Evolutionary conservation across 2,797 vertebrate genomes (phyloP).

Genomic region (Halcyon leucocephala): DNA sequence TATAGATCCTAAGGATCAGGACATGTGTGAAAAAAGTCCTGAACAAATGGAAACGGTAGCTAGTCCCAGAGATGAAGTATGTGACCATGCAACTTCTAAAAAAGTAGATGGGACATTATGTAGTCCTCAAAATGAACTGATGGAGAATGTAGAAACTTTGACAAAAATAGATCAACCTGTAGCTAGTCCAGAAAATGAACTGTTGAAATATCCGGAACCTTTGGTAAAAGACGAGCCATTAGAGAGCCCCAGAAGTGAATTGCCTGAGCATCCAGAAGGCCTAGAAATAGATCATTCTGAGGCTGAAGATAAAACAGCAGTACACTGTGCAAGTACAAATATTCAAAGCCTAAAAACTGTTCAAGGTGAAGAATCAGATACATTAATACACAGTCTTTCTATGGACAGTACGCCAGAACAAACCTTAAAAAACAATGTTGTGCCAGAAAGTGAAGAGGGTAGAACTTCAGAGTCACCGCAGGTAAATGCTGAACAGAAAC

Average conservation of each 20-base stretch:
- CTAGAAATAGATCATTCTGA: neutral
- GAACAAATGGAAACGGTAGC: slow-evolving; percentile 2
- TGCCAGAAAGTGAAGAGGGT: slow-evolving; percentile 3
- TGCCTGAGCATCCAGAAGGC: slow-evolving; percentile 9
- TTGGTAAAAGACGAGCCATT: neutral
- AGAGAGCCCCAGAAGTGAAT: neutral
- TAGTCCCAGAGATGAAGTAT: slow-evolving; percentile 40
- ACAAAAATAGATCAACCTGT: neutral
- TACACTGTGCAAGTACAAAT: neutral
- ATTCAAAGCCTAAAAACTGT: neutral
- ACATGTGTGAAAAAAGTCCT: slow-evolving; percentile 5
- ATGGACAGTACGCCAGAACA: neutral
- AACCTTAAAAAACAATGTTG: slow-evolving; percentile 26
- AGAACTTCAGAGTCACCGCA: neutral
- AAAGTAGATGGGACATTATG: neutral
- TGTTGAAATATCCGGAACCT: neutral
- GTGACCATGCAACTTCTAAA: neutral
- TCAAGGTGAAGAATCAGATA: slow-evolving; percentile 47
- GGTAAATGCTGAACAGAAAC: slow-evolving; percentile 44
- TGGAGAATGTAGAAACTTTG: neutral
- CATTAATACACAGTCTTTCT: neutral
- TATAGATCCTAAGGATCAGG: neutral
- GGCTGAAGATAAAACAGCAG: slow-evolving; percentile 22
- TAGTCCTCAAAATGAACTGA: neutral
- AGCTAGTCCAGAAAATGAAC: neutral